Evolutionary conservation across 2,113 vertebrate species (phyloP), one percentile per base, ranked within the genome.

Genomic region (Dicrurus megarhynchus): DNA sequence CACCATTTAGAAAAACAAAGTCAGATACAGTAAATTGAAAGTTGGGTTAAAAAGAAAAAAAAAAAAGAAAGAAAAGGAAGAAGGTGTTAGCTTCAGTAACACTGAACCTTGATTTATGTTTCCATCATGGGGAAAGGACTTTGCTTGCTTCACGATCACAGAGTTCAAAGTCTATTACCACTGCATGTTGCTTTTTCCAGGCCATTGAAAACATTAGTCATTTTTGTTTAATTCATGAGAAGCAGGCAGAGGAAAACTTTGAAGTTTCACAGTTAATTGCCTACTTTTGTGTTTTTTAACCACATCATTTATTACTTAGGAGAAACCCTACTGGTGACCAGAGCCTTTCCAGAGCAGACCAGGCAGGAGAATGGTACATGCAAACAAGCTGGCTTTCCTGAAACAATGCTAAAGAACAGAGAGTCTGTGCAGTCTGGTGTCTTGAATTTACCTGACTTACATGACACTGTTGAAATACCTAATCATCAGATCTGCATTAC

Each of bases 181-280:
- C 50, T 74, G 9, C 47, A 41, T 70, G 57, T 84, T 79, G 32
- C 1, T 67, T 96, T 93, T 90, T 88, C 57, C 32, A 64, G 35
- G 81, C 39, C 12, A 37, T 33, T 73, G 50, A 69, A 90, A 94
- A 77, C 24, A 44, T 76, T 22, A 32, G 26, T 80, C 65, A 32
- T 90, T 86, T 89, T 85, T 93, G 56, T 89, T 94, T 78, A 37
- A 69, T 84, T 77, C 50, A 74, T 86, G 46, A 91, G 59, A 91
- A 89, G 73, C n/a, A 55, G 16, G 27, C 70, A 55, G 68, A 60
- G 73, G 44, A 90, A 86, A 65, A 49, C 26, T 84, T 76, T 60
- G 22, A 84, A 83, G 69, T 69, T 50, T 68, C 64, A 37, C 24
- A 57, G 41, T 89, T 91, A 74, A 74, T 89, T 74, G 41, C 39